These are phyloP conservation scores for Syngnathus acus DNA, from an alignment of 2,797 vertebrate genomes.

Conservation along the genomic window DNA sequence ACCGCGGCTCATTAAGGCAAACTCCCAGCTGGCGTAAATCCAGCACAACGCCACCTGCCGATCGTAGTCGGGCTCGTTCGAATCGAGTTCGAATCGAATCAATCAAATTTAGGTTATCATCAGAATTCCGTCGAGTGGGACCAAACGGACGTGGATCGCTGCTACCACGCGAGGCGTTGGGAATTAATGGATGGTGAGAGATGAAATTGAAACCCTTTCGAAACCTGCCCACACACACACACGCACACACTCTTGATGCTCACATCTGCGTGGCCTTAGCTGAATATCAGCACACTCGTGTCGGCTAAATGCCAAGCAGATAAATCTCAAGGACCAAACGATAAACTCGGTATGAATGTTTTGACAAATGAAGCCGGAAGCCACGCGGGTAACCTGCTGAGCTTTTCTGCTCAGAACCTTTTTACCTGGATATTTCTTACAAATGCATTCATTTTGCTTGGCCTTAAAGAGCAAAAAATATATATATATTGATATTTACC, in stretches of 20 bases:
- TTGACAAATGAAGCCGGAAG: conserved; percentile 52
- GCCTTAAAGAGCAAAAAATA: too few relatives aligned
- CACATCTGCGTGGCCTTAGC: conserved; percentile 1
- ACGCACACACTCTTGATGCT: not conserved
- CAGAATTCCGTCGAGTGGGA: not conserved
- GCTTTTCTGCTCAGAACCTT: conserved; percentile 19
- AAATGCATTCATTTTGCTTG: too few relatives aligned
- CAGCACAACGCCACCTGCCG: conserved; percentile 26
- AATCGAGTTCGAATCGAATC: not conserved
- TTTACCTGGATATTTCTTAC: too few relatives aligned
- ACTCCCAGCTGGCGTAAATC: conserved; percentile 9
- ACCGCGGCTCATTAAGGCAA: conserved; percentile 38
- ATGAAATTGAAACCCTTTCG: not conserved
- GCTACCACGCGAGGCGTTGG: not conserved
- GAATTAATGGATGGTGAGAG: not conserved
- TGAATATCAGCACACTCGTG: conserved; percentile 4
- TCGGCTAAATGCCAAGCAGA: conserved; percentile 54
- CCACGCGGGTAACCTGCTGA: conserved; percentile 40
- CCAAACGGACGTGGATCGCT: not conserved
- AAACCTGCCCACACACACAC: too few relatives aligned
- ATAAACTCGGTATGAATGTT: conserved; percentile 56
- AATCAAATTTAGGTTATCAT: too few relatives aligned
- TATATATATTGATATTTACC: conserved; percentile 42
- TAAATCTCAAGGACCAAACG: conserved; percentile 49
- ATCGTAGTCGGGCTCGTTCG: conserved; percentile 33